Evolutionary conservation across 2,888 invertebrate genomes (phyloP).

Genomic region (Eilema griseolum): DNA sequence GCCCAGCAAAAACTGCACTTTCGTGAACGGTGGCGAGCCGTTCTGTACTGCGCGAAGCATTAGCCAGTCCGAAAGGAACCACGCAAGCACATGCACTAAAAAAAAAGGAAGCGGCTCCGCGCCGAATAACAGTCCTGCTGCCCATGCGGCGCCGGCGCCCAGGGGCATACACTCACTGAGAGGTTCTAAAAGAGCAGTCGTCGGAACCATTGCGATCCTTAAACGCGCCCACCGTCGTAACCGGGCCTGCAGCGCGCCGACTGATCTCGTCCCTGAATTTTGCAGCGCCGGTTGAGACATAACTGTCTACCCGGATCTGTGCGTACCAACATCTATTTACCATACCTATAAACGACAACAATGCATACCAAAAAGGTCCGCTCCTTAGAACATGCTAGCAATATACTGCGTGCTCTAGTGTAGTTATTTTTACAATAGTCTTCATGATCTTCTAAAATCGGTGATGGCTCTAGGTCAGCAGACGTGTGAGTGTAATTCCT

Average conservation of each 20-base stretch:
- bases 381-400: no score
- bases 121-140: constrained; percentile 92
- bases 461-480: no score
- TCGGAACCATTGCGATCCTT: constrained; percentile 97
- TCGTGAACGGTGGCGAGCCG: constrained; percentile 96
- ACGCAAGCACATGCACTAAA: constrained; percentile 95
- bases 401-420: no score
- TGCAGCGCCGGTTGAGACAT: constrained; percentile 98
- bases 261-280: constrained; percentile 96
- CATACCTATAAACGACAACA: no score
- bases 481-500: no score
- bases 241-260: constrained; percentile 94
- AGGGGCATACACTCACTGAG: constrained; percentile 97
- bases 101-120: constrained; percentile 97
- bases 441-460: no score
- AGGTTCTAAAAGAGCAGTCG: constrained; percentile 96
- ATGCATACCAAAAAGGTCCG: no score
- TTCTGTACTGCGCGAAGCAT: constrained; percentile 96
- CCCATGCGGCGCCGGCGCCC: constrained; percentile 97
- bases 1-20: constrained; percentile 97
- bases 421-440: no score
- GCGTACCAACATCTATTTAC: no score
- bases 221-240: constrained; percentile 97
- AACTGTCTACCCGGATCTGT: no score
- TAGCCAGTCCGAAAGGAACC: constrained; percentile 99